Base-by-base conservation (phyloP, 2,797 vertebrate species). In the Cyprinella venusta region DNA sequence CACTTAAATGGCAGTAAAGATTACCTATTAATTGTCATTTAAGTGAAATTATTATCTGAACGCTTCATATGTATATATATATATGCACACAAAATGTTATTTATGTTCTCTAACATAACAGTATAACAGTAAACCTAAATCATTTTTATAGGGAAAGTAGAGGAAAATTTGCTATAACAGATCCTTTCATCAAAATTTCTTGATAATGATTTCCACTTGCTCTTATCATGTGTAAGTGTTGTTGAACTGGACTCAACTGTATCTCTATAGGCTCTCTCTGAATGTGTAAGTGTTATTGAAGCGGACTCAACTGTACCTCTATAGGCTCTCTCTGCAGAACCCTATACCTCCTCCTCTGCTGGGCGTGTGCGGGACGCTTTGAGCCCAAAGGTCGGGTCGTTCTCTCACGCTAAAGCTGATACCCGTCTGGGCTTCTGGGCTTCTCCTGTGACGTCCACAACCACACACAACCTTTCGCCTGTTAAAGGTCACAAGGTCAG, bases 391-490 rank as follows among this genome's bases (percentile, higher is more conserved):
- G 89, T 89, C 85, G 71, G 19, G 21, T 38, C 69, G 80, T 88
- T 89, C 87, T 87, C 86, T 86, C 38, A 48, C 15, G 64, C 76
- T 80, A 50, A 88, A 88, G 83, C 78, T 70, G 79, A 87, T 86
- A 90, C 79, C 80, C 21, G 56, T 63, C 45, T 48, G 50, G 80
- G 30, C 75, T 50, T 84, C 80, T n/a, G 48, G 38, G 50, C 64
- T 69, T 87, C 83, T 82, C 77, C 56, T 81, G 83, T 81, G 72
- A 85, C 80, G 30, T 75, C 24, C 65, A 71, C 38, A 26, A 67
- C 75, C 26, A 8, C n/a, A 76, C 64, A 6, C 71, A 80, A 61
- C 72, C 59, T 61, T 71, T 81, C 48, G 21, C 65, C 42, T 54
- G 30, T 8, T 71, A 63, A 76, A 79, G 67, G 38, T 71, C 75